Evolutionary conservation across 2,888 invertebrate species (phyloP), one percentile per base, ranked within the genome.

Genomic region (Stenchaetothrips biformis): DNA sequence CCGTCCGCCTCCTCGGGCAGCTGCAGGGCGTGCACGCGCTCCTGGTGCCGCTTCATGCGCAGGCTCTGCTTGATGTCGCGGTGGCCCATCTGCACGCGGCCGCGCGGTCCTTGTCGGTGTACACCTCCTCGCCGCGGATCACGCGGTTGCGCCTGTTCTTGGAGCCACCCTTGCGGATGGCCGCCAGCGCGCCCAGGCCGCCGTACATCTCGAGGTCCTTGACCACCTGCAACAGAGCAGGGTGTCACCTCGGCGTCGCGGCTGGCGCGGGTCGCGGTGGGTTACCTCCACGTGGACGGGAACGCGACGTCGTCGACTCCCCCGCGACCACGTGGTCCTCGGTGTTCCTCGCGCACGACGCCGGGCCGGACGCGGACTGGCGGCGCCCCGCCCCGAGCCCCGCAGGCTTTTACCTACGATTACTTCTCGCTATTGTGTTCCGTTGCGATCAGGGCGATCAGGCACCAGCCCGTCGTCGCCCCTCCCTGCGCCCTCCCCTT

Each of bases 21-120:
- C 83, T 92, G 92, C 79, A 94, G 86, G 0, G 91, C 90, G 83
- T 90, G 91, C 84, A 92, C 92, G 48, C 93, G 90, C 85, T 95
- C 95, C 82, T 93, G 92, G 83, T 93, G 92, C 84, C 93, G 90
- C 85, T 95, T 96, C 83, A 94, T 88, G 85, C 91, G 94, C 82
- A 95, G 87, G 59, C 94, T 94, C 83, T 94, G 93, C 85, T 96
- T 96, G 82, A 96, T 96, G 85, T 96, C 96, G 82, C 91, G 92
- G n/a, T 92, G 92, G 0, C 94, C 95, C 90, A 94, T 86, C 84
- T 95, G 94, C 21, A 95, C 95, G 0, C 95, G 0, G 96, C 96
- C 0, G 96, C 96, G 8, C 96, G 89, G 86, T 96, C 96, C 85
- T 96, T 96, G 86, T 96, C 96, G 27, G 95, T 96, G 85, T 95